Percentiles rank a stretch among this genome's conserved stretches.
These are phyloP conservation scores for Epinotia brunnichana DNA, from an alignment of 2,888 invertebrate genomes.

Conservation along the genomic window DNA sequence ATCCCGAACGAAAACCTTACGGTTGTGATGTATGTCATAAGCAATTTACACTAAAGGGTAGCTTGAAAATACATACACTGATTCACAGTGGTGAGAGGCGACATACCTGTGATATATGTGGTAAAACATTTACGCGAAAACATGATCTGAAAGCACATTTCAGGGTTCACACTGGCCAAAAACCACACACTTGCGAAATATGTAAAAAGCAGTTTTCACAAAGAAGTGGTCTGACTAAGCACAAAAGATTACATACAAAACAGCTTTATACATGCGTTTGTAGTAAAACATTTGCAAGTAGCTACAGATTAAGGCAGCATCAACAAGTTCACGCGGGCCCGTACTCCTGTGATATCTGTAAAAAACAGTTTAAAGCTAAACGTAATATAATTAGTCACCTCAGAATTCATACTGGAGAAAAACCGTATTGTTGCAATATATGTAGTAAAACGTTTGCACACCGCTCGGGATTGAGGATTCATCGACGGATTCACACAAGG, in stretches of 20 bases:
- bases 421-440: not conserved
- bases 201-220: not conserved
- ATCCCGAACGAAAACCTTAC: not conserved
- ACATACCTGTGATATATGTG: not conserved
- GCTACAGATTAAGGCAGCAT: not conserved
- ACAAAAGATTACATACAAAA: not conserved
- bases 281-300: not conserved
- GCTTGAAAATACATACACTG: no score
- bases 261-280: not conserved
- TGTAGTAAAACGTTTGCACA: constrained; percentile 2
- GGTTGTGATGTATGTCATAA: not conserved
- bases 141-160: not conserved
- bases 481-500: not conserved
- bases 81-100: not conserved
- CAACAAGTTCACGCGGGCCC: not conserved
- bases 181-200: not conserved
- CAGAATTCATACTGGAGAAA: not conserved
- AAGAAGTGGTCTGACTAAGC: not conserved
- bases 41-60: not conserved
- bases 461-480: not conserved
- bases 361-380: not conserved
- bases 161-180: not conserved
- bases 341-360: not conserved
- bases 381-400: not conserved
- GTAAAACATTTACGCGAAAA: not conserved